Percentiles rank a stretch among this genome's conserved stretches.
phyloP scores from a whole-genome alignment of 2,113 vertebrate genomes.

The Corythoichthys intestinalis region DNA sequence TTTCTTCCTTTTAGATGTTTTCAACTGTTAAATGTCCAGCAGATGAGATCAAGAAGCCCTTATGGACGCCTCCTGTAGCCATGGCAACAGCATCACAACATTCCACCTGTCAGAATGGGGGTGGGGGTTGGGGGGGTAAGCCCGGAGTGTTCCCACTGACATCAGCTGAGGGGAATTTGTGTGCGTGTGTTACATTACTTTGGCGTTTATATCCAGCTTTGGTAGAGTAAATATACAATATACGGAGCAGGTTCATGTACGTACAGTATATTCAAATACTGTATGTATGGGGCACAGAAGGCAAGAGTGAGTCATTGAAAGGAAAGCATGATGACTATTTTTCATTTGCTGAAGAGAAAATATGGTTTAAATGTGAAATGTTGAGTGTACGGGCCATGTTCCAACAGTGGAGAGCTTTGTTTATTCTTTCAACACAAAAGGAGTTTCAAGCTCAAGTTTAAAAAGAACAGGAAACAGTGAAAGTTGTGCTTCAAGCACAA shows the following conservation, averaged over 20 bases:
- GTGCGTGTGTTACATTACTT: constrained; percentile 1
- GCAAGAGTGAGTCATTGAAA: constrained; percentile 1
- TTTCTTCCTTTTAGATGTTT: no score
- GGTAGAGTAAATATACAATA: neutral
- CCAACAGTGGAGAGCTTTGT: neutral
- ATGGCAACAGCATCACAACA: constrained; percentile 45
- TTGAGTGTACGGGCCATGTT: neutral
- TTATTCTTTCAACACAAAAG: neutral
- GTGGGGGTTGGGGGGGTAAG: constrained; percentile 20
- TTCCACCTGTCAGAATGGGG: constrained; percentile 10
- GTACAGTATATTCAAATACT: neutral
- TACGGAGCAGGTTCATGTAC: neutral
- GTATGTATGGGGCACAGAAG: no score
- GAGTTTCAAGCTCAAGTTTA: neutral
- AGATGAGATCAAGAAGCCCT: constrained; percentile 1
- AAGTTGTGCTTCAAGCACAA: neutral
- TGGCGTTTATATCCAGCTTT: neutral
- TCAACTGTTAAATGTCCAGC: no score
- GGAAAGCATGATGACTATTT: neutral
- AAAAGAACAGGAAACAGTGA: neutral
- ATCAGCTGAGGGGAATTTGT: neutral
- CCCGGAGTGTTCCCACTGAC: neutral
- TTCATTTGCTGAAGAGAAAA: neutral
- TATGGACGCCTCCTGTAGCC: constrained; percentile 45
- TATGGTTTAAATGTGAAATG: neutral